Base-by-base conservation (phyloP, 2,888 invertebrate genomes). In the Drosophila picticornis region DNA sequence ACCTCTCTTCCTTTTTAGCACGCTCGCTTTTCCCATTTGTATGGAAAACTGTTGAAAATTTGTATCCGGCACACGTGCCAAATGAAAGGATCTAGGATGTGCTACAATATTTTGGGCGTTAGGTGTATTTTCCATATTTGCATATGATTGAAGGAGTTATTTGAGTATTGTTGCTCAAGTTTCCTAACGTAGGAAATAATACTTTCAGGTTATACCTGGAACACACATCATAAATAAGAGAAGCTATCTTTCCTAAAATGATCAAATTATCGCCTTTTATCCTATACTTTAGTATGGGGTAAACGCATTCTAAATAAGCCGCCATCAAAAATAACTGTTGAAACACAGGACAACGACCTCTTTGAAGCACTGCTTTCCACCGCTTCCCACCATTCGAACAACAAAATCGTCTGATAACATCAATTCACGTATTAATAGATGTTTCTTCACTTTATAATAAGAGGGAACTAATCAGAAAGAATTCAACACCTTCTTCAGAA, bases 41-140 rank as follows among this genome's bases (percentile, higher is more conserved):
- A 57, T 65, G 61, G 46, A 43, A 74, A 63, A 77, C 73, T 76
- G 52, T 27, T 66, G 72, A 81, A 81, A 81, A 77, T 73, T 46
- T 74, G 75, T 90, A 90, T 87, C 87, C 87, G 90, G 87, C 82
- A 82, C 87, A 87, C 87, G 87, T 90, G 87, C 87, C 87, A 87
- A 75, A 67, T 73, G 71, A 79, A 75, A 63, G 90, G 63, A 64
- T 55, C 64, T 53, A 52, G 57, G 61, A 59, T 59, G 13, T 40
- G 40, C 57, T 48, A 48, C 57, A 38, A 13, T 52, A 34, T 34
- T 29, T 67, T 69, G 72, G 86, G 86, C 81, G 85, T 85, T 65
- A 72, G 88, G 70, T 68, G 77, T 46, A 69, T 62, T 67, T 52
- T 1, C 13, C 25, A 34, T 43, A 77, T 80, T 79, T 79, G 73